A percentile compares a stretch with the other conserved stretches of the same genome.
Conservation (phyloP, 2,113 vertebrate genomes). For the human region GRCh38 chr11:75528501-75529000, state of each 20-base stretch:
- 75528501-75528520: conserved; percentile 9
- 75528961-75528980: not conserved
- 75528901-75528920: not conserved
- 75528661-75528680: not conserved
- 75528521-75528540: conserved; percentile 2
- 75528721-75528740: not conserved
- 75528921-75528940: not conserved
- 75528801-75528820: not conserved
- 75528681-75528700: not conserved
- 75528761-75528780: not conserved
- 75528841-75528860: not conserved
- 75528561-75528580: not conserved
- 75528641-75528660: not conserved
- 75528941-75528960: not conserved
- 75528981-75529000: not conserved
- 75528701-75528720: not conserved
- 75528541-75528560: conserved; percentile 38
- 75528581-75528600: not conserved
- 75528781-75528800: not conserved
- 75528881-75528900: not conserved
- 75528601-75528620: not conserved
- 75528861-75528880: not conserved
- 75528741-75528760: not conserved
- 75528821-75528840: not conserved
- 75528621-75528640: not conserved